Evolutionary conservation across 2,888 invertebrate genomes (phyloP).

Genomic region (Cordilura impudica): DNA sequence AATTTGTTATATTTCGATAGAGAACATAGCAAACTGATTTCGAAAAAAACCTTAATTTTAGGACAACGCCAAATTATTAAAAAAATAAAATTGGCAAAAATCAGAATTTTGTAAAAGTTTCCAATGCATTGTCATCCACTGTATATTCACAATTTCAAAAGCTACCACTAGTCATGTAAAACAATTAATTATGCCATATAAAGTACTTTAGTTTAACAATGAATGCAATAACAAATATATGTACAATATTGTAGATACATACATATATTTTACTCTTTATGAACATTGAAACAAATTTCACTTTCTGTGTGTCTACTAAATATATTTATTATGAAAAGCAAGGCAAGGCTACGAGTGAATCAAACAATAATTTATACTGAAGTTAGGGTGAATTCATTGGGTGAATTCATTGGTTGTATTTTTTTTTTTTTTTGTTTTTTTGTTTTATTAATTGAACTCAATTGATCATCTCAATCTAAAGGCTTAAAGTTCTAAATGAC

Average conservation of each 20-base stretch:
- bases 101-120: too few species aligned
- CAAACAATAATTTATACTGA: not conserved
- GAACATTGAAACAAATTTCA: slow-evolving; percentile 27
- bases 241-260: too few species aligned
- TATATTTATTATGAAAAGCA: slow-evolving; percentile 13
- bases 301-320: slow-evolving; percentile 23
- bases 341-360: slow-evolving; percentile 3
- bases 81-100: too few species aligned
- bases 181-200: not conserved
- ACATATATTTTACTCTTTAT: not conserved
- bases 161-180: slow-evolving; percentile 19
- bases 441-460: slow-evolving; percentile 66
- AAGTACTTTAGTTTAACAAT: slow-evolving; percentile 4
- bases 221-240: not conserved
- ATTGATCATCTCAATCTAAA: slow-evolving; percentile 52
- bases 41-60: too few species aligned
- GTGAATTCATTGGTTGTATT: slow-evolving; percentile 29
- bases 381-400: slow-evolving; percentile 28
- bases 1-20: too few species aligned
- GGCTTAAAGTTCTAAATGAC: slow-evolving; percentile 42
- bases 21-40: too few species aligned
- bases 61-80: too few species aligned
- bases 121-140: too few species aligned
- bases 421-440: slow-evolving; percentile 1
- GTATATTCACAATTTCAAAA: slow-evolving; percentile 3